Base-by-base conservation (phyloP, 2,113 vertebrate genomes). In the Sylvietta virens region DNA sequence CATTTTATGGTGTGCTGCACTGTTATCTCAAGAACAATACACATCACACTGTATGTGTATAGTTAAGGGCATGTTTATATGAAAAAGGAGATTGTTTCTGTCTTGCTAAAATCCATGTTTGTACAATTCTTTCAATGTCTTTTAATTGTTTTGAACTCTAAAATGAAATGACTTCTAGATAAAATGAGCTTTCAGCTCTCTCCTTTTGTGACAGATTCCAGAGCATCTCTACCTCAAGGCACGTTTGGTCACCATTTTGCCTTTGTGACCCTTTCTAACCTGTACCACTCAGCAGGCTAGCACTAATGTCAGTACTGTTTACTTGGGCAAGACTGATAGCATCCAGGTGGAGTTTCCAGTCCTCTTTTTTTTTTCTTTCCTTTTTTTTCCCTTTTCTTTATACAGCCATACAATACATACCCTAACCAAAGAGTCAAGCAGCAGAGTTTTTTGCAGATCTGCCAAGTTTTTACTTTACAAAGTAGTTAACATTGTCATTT, bases 221-320 rank as follows among this genome's bases (percentile, higher is more conserved):
- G 99, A 99, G 97, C 98, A 98, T 98, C 98, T 98, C 96, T 97
- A 97, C 98, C 98, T 98, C 97, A 90, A 98, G 98, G 98, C 98
- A 98, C 97, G 97, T 97, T 98, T 97, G 98, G 99, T 99, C 98
- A 99, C 98, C 98, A 93, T 98, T 99, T 98, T 98, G 98, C 98
- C 98, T 98, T 97, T 96, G 97, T 99, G 99, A 99, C 99, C 99
- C 98, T 96, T 98, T 92, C 97, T 98, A 98, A 99, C 99, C 98
- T 98, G 98, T 98, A 98, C 98, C 98, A 99, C 98, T 98, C 98
- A 98, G 98, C 97, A 98, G 98, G 98, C 98, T 95, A 97, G 98
- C 97, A 98, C 98, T 98, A 98, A 99, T 99, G 99, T 99, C 98
- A 98, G 98, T 97, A 98, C 98, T 99, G 99, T 99, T 99, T 99